phyloP scores from a whole-genome alignment of 2,888 invertebrate genomes.

The Sphaerophoria taeniata region DNA sequence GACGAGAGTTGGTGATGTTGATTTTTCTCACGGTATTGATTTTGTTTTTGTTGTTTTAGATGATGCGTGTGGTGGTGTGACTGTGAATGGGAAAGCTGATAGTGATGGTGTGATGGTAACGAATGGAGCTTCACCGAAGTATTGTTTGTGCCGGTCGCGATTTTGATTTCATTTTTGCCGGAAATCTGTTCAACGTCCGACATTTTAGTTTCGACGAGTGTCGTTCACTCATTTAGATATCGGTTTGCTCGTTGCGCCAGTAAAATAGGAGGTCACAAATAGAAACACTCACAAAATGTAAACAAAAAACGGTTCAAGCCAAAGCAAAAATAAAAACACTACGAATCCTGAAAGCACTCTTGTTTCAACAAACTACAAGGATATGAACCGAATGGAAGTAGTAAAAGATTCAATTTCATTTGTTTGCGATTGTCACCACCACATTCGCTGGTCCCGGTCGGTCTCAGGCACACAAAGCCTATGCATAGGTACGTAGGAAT shows the following conservation, averaged over 20 bases:
- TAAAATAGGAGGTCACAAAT: conserved; percentile 45
- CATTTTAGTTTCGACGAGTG: conserved; percentile 80
- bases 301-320: conserved; percentile 25
- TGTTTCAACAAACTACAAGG: conserved; percentile 26
- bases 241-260: conserved; percentile 65
- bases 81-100: conserved; percentile 49
- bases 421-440: conserved; percentile 44
- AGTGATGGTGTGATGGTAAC: conserved; percentile 19
- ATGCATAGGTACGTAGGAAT: neutral
- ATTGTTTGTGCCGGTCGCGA: conserved; percentile 75
- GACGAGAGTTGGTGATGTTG: conserved; percentile 55
- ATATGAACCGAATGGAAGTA: conserved; percentile 11
- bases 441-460: conserved; percentile 24
- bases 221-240: conserved; percentile 76
- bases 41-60: conserved; percentile 38
- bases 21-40: conserved; percentile 41
- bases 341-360: conserved; percentile 12
- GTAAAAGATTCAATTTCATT: conserved; percentile 58
- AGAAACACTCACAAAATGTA: conserved; percentile 50
- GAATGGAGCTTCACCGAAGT: conserved; percentile 70
- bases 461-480: neutral
- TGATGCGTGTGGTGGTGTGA: conserved; percentile 54
- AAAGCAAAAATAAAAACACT: conserved; percentile 2
- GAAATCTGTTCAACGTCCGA: conserved; percentile 83
- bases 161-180: conserved; percentile 78